Percentiles rank a stretch among this genome's conserved stretches.
phyloP scores from a whole-genome alignment of 92 coral and sea anemone genomes.

The Paragorgia papillata region DNA sequence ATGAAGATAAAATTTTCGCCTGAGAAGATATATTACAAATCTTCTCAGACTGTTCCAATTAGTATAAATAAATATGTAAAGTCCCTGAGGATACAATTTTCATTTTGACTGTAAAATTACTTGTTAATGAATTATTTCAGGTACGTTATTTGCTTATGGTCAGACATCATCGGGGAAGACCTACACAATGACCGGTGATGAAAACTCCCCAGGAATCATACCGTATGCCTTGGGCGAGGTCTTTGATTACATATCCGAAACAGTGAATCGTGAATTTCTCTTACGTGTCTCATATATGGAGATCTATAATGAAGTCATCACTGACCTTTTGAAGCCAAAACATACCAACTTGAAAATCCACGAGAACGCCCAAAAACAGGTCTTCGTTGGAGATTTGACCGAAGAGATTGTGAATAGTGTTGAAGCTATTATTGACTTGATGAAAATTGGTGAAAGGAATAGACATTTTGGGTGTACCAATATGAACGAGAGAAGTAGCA shows the following conservation, averaged over 20 bases:
- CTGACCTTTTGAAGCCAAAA: constrained; percentile 77
- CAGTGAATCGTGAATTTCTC: constrained; percentile 74
- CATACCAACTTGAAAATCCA: constrained; percentile 80
- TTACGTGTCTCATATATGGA: constrained; percentile 85
- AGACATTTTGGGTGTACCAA: constrained; percentile 92
- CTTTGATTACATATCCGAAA: constrained; percentile 69
- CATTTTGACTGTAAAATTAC: too few species aligned
- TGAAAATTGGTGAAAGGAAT: constrained; percentile 86
- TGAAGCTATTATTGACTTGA: constrained; percentile 61
- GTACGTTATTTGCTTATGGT: constrained; percentile 97
- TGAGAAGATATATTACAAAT: too few species aligned
- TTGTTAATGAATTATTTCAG: constrained; percentile 56
- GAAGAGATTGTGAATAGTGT: constrained; percentile 65
- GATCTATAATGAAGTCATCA: constrained; percentile 89
- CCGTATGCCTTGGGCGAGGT: constrained; percentile 78
- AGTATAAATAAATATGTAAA: too few species aligned
- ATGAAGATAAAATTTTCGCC: too few species aligned
- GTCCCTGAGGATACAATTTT: too few species aligned
- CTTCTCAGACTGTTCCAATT: too few species aligned
- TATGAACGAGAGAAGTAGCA: constrained; percentile 88
- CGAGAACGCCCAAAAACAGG: constrained; percentile 57
- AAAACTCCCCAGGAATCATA: constrained; percentile 66
- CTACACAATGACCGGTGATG: constrained; percentile 81
- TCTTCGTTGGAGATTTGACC: constrained; percentile 80
- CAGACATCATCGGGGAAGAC: constrained; percentile 97